Conservation (phyloP, 2,113 vertebrate species). For the Zosterops borbonicus region DNA sequence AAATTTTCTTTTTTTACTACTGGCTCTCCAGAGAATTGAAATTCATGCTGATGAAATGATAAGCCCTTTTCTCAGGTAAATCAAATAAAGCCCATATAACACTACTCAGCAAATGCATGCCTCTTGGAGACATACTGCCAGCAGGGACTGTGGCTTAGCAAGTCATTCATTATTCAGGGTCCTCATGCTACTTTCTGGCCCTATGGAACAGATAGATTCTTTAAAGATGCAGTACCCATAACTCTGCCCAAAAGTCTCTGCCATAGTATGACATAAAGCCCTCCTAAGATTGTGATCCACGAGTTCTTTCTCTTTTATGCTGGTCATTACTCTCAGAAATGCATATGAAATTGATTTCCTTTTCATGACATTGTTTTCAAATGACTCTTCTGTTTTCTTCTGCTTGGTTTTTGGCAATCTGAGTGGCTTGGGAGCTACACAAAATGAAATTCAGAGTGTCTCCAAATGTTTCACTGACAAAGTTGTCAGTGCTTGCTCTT, state of each 20-base stretch:
- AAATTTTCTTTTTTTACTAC: background rate
- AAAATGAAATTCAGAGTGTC: constrained; percentile 40
- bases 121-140: background rate
- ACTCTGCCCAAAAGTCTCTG: background rate
- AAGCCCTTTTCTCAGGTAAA: background rate
- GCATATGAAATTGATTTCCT: constrained; percentile 51
- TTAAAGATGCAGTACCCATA: background rate
- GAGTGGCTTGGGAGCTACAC: constrained; percentile 22
- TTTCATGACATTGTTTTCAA: constrained; percentile 49
- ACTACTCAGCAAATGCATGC: background rate
- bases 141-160: background rate
- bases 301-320: background rate
- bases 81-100: background rate
- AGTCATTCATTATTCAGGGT: background rate
- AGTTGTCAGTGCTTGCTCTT: background rate
- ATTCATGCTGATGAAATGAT: background rate
- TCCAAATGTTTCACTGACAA: background rate
- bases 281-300: background rate
- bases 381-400: constrained; percentile 56
- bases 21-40: background rate
- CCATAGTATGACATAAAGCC: background rate
- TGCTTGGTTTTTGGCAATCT: constrained; percentile 40
- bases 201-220: background rate
- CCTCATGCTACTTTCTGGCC: background rate
- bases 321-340: constrained; percentile 28